A percentile compares a stretch with the other conserved stretches of the same genome.
Conservation (phyloP, 2,888 invertebrate species). For the Drosophila dives region DNA sequence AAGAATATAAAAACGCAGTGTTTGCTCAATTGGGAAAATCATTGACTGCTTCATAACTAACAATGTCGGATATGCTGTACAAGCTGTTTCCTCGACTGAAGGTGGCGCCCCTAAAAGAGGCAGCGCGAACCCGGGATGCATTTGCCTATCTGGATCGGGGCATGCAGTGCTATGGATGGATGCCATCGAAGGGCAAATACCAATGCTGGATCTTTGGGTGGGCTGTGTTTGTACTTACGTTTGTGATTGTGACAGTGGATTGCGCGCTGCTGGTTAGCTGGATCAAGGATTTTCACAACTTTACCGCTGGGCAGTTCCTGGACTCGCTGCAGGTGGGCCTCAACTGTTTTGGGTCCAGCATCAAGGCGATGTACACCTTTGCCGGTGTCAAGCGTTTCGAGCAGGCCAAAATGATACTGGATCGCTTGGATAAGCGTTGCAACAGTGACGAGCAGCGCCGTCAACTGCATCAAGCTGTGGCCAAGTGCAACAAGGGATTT, state of each 20-base stretch:
- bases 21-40: neutral
- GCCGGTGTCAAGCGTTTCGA: conserved; percentile 34
- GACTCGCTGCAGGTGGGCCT: conserved; percentile 57
- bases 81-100: conserved; percentile 41
- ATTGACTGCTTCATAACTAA: neutral
- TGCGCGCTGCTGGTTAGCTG: conserved; percentile 39
- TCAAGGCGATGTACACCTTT: conserved; percentile 44
- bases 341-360: conserved; percentile 38
- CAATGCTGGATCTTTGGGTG: conserved; percentile 26
- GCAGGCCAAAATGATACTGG: conserved; percentile 36
- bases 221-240: conserved; percentile 6
- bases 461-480: conserved; percentile 35
- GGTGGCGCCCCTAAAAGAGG: conserved; percentile 1
- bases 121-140: conserved; percentile 50
- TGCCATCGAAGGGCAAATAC: conserved; percentile 22
- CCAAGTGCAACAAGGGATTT: conserved; percentile 27
- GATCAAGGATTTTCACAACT: conserved; percentile 32
- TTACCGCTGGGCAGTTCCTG: conserved; percentile 61
- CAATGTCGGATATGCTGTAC: conserved; percentile 26
- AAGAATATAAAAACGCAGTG: conserved; percentile 27
- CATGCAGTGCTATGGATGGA: conserved; percentile 46
- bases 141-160: conserved; percentile 52
- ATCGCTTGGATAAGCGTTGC: conserved; percentile 46
- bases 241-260: conserved; percentile 31
- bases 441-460: conserved; percentile 9